A percentile compares a stretch with the other conserved stretches of the same genome.
Evolutionary conservation across 2,888 invertebrate genomes (phyloP).

Genomic region (Lamproptera curius): DNA sequence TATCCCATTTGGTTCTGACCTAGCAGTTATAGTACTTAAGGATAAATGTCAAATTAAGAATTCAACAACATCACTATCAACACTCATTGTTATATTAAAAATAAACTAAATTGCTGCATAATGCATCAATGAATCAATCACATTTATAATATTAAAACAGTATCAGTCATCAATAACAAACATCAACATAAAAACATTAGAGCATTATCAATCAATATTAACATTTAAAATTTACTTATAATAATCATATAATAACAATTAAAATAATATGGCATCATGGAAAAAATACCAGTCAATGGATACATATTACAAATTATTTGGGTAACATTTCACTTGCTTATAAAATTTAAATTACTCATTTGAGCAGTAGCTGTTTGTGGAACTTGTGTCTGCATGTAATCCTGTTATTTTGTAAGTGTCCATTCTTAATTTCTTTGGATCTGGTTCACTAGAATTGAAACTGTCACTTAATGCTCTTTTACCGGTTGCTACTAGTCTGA

Average conservation of each 20-base stretch:
- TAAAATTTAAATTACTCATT: constrained; percentile 31
- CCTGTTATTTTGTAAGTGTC: constrained; percentile 28
- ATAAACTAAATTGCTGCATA: constrained; percentile 1
- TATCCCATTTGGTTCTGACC: too few species aligned
- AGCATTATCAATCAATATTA: background rate
- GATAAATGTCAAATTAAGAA: too few species aligned
- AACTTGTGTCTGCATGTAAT: constrained; percentile 42
- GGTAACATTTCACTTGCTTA: constrained; percentile 2
- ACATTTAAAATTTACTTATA: constrained; percentile 4
- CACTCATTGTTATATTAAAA: background rate
- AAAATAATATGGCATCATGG: constrained; percentile 7
- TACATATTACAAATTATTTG: constrained; percentile 1
- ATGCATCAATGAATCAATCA: constrained; percentile 15
- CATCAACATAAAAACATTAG: constrained; percentile 8
- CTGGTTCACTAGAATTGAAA: constrained; percentile 53
- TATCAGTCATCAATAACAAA: constrained; percentile 26
- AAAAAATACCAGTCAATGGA: constrained; percentile 9
- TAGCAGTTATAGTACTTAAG: too few species aligned
- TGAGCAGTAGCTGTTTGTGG: constrained; percentile 50
- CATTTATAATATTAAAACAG: constrained; percentile 25
- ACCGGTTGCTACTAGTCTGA: constrained; percentile 41
- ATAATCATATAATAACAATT: constrained; percentile 6
- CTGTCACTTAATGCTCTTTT: constrained; percentile 54
- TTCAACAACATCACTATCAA: too few species aligned
- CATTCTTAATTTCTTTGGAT: constrained; percentile 52